A percentile compares a stretch with the other conserved stretches of the same genome.
Evolutionary conservation across 2,113 vertebrate genomes (phyloP).

Genomic region (Sprattus sprattus): DNA sequence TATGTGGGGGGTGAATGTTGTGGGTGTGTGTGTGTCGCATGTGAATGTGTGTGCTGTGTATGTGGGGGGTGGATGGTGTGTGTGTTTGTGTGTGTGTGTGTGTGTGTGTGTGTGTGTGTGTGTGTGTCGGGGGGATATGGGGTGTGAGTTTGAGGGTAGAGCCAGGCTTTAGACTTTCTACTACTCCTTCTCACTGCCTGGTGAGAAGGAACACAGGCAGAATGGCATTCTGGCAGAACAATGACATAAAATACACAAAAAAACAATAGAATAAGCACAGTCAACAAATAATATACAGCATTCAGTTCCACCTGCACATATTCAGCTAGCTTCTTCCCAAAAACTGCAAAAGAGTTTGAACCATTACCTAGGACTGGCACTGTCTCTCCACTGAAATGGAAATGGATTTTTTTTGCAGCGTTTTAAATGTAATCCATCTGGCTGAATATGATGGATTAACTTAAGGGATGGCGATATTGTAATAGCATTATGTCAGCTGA

Average conservation of each 20-base stretch:
- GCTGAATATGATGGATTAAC: slow-evolving; percentile 10
- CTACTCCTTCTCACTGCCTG: background rate
- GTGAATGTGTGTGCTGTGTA: background rate
- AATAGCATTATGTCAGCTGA: slow-evolving; percentile 16
- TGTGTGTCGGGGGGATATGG: background rate
- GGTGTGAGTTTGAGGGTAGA: background rate
- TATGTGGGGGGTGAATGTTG: background rate
- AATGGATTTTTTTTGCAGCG: slow-evolving; percentile 12
- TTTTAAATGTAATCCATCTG: slow-evolving; percentile 17
- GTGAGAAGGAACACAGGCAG: background rate
- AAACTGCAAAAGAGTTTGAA: background rate
- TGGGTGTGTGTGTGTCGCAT: background rate
- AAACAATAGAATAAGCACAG: background rate
- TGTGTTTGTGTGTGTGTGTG: background rate
- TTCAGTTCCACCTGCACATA: background rate
- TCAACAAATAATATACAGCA: background rate
- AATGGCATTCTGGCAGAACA: background rate
- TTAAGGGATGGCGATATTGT: slow-evolving; percentile 6
- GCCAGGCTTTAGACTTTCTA: background rate
- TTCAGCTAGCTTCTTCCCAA: background rate
- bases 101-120: background rate
- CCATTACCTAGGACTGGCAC: background rate
- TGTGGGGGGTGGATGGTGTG: too few species aligned
- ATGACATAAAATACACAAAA: background rate
- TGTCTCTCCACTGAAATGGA: background rate